Evolutionary conservation across 1,140 invertebrate species (phyloP).

Genomic region (Ceratosolen fusciceps): DNA sequence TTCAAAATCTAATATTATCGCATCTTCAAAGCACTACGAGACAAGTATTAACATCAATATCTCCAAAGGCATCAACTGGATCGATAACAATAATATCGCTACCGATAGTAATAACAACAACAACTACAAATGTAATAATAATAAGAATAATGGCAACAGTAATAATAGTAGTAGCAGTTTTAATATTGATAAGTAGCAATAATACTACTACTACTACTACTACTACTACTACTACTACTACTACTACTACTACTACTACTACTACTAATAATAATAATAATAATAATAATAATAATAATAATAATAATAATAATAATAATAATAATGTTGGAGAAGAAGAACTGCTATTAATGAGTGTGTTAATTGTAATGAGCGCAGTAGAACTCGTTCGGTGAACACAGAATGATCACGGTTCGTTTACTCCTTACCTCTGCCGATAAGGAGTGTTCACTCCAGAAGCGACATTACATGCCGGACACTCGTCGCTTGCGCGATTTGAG

Average conservation of each 20-base stretch:
- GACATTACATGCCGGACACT: background rate
- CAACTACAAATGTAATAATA: too few relatives aligned
- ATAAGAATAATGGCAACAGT: too few relatives aligned
- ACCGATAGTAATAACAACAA: background rate
- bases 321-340: too few relatives aligned
- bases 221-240: too few relatives aligned
- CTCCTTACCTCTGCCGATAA: background rate
- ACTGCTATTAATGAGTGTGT: background rate
- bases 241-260: too few relatives aligned
- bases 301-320: background rate
- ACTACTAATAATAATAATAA: background rate
- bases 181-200: background rate
- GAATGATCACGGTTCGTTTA: constrained; percentile 15
- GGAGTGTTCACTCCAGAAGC: background rate
- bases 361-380: background rate
- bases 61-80: background rate
- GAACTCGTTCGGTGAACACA: background rate
- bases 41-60: background rate
- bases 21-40: background rate
- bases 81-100: background rate
- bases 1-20: background rate
- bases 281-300: too few relatives aligned
- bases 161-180: too few relatives aligned
- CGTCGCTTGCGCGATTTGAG: background rate
- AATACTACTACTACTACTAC: background rate